phyloP scores from a whole-genome alignment of 2,888 invertebrate genomes.

The Fissipunctia ypsillon region DNA sequence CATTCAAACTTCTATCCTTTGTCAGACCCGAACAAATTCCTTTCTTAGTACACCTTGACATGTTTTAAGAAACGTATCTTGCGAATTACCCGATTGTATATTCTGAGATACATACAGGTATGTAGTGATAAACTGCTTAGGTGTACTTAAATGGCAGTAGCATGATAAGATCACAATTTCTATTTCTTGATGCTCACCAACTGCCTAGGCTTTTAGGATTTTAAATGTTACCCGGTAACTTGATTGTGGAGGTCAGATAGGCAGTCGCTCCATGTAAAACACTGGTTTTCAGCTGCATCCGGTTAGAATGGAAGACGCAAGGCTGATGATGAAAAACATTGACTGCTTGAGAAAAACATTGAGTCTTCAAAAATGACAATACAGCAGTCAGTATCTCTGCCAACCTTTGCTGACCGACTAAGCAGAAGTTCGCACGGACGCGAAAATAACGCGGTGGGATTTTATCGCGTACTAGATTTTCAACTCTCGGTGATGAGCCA shows the following conservation, averaged over 20 bases:
- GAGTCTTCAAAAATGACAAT: neutral
- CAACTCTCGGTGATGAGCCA: too few species aligned
- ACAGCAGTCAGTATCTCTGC: neutral
- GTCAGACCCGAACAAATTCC: neutral
- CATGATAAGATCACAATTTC: neutral
- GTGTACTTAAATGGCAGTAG: neutral
- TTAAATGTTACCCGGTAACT: neutral
- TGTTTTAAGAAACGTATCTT: neutral
- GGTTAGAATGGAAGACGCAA: neutral
- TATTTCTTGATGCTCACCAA: neutral
- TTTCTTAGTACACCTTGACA: neutral
- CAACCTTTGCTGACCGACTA: neutral
- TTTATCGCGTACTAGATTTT: too few species aligned
- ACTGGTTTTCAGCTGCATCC: neutral
- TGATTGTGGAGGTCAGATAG: neutral
- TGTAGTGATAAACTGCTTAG: neutral
- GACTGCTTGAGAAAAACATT: too few species aligned
- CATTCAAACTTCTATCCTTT: slow-evolving; percentile 4
- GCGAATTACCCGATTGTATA: neutral
- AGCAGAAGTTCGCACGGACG: too few species aligned
- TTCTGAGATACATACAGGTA: neutral
- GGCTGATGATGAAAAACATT: neutral
- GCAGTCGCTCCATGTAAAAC: neutral
- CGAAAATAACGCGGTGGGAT: too few species aligned
- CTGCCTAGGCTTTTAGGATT: neutral